A percentile compares a stretch with the other conserved stretches of the same genome.
phyloP scores from a whole-genome alignment of 2,888 invertebrate species.

The Antheraea assamensis region DNA sequence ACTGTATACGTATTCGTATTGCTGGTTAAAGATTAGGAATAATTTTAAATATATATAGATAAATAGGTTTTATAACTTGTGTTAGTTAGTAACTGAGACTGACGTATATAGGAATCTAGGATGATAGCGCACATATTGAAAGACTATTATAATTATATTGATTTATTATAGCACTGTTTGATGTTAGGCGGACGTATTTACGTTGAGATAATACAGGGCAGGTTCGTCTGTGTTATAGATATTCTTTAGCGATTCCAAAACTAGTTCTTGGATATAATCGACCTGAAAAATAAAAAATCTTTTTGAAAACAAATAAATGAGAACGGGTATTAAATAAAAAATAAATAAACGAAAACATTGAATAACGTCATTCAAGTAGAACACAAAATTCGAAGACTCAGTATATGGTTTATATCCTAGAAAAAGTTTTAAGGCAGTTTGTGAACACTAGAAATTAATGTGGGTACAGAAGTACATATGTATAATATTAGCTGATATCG shows the following conservation, averaged over 20 bases:
- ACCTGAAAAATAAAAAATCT: conserved; percentile 78
- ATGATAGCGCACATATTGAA: neutral
- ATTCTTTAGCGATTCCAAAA: conserved; percentile 82
- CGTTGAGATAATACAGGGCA: conserved; percentile 68
- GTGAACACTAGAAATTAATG: neutral
- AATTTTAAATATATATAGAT: neutral
- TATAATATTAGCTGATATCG: no score
- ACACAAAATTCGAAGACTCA: neutral
- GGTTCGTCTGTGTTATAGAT: conserved; percentile 79
- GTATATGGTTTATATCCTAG: neutral
- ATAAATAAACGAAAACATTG: conserved; percentile 11
- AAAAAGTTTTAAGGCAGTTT: neutral
- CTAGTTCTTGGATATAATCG: conserved; percentile 87
- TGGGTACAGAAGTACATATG: neutral
- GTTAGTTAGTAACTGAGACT: conserved; percentile 3
- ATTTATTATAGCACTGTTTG: conserved; percentile 17
- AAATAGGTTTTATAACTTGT: conserved; percentile 4
- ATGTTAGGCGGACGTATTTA: conserved; percentile 37
- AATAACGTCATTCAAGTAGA: neutral
- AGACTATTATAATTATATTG: conserved; percentile 1
- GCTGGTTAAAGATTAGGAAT: neutral
- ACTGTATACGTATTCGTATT: conserved; percentile 12
- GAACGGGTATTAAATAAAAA: neutral
- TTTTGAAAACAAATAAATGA: neutral
- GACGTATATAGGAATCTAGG: neutral